Evolutionary conservation across 2,888 invertebrate species (phyloP).

Genomic region (Tuta absoluta): DNA sequence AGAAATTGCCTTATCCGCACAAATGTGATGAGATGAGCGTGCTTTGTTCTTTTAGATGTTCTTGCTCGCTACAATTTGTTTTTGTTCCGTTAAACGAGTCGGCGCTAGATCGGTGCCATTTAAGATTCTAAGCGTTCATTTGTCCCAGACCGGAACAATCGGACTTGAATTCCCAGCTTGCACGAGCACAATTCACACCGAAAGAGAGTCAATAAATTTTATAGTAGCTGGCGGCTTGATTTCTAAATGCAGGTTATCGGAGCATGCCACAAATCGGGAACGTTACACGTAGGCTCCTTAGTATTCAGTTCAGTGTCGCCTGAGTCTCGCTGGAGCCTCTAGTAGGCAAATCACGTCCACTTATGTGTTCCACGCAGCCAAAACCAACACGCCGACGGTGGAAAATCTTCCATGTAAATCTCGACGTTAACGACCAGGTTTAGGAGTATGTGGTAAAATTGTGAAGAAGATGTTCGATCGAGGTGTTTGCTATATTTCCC

Average conservation of each 20-base stretch:
- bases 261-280: conserved; percentile 76
- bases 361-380: conserved; percentile 77
- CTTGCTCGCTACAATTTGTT: conserved; percentile 23
- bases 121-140: conserved; percentile 56
- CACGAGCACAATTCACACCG: conserved; percentile 57
- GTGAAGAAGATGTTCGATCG: conserved; percentile 46
- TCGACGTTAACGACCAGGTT: conserved; percentile 77
- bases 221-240: conserved; percentile 72
- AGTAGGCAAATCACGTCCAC: conserved; percentile 76
- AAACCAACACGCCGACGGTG: conserved; percentile 70
- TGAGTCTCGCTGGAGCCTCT: conserved; percentile 64
- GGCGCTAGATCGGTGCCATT: conserved; percentile 39
- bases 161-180: conserved; percentile 57
- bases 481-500: neutral
- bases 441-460: conserved; percentile 71
- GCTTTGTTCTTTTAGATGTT: conserved; percentile 20
- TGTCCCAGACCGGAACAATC: conserved; percentile 49
- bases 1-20: conserved; percentile 53
- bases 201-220: conserved; percentile 76
- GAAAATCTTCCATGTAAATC: conserved; percentile 80
- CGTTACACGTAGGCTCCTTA: conserved; percentile 73
- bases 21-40: conserved; percentile 44
- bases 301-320: conserved; percentile 73
- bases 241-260: conserved; percentile 81
- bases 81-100: conserved; percentile 8